These are phyloP conservation scores for Daktulosphaira vitifoliae DNA, from an alignment of 1,140 invertebrate species.

Conservation along the genomic window DNA sequence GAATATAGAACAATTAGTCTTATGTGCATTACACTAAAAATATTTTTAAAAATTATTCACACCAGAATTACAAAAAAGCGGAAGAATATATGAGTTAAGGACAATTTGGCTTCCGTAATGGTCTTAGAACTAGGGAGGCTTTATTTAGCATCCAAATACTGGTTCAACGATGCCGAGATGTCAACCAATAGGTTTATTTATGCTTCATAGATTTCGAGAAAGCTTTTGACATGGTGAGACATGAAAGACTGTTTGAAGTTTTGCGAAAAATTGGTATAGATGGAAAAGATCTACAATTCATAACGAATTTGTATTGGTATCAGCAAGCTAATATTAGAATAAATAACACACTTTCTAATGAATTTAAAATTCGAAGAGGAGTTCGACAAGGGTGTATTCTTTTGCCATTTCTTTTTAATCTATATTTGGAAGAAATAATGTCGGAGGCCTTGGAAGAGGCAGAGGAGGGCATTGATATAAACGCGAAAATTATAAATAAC, in stretches of 20 bases:
- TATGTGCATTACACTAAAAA: constrained; percentile 26
- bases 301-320: constrained; percentile 1
- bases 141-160: constrained; percentile 37
- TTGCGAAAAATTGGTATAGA: not conserved
- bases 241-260: not conserved
- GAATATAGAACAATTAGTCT: constrained; percentile 23
- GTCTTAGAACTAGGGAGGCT: constrained; percentile 37
- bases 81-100: constrained; percentile 18
- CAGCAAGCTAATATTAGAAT: constrained; percentile 3
- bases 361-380: not conserved
- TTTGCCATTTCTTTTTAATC: constrained; percentile 40
- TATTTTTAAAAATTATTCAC: constrained; percentile 29
- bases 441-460: not conserved
- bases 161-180: constrained; percentile 29
- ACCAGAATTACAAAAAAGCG: constrained; percentile 19
- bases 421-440: constrained; percentile 37
- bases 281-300: not conserved
- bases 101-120: constrained; percentile 38
- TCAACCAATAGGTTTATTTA: not conserved
- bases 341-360: not conserved
- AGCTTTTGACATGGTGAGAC: constrained; percentile 14
- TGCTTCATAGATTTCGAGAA: constrained; percentile 14
- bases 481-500: constrained; percentile 25
- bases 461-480: constrained; percentile 30
- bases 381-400: constrained; percentile 28